These are phyloP conservation scores for Mythimna albipuncta DNA, from an alignment of 2,888 invertebrate genomes.

Conservation along the genomic window DNA sequence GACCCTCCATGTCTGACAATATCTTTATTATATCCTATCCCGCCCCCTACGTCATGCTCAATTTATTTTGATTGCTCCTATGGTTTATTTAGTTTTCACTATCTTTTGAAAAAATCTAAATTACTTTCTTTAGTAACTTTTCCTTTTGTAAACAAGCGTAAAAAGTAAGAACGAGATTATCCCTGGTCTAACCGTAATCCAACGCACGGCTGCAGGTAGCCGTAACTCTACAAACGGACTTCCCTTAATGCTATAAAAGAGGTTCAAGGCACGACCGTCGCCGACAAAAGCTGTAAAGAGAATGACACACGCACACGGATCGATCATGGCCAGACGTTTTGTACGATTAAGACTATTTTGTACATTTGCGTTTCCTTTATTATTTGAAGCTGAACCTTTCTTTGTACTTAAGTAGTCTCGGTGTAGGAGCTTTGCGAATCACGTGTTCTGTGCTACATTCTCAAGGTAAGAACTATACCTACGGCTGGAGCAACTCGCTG, in stretches of 20 bases:
- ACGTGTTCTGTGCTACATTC: conserved; percentile 34
- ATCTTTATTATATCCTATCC: conserved; percentile 75
- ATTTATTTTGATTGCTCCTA: conserved; percentile 63
- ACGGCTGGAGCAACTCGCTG: conserved; percentile 60
- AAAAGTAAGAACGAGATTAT: conserved; percentile 57
- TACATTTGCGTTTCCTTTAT: conserved; percentile 57
- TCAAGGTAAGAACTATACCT: conserved; percentile 65
- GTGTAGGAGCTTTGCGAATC: conserved; percentile 35
- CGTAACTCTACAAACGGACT: conserved; percentile 47
- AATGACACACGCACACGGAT: conserved; percentile 82
- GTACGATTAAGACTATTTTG: conserved; percentile 52
- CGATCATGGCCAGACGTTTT: conserved; percentile 85
- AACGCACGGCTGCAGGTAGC: conserved; percentile 50
- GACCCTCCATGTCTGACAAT: conserved; percentile 73
- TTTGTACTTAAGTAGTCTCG: conserved; percentile 49
- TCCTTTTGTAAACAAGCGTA: conserved; percentile 30
- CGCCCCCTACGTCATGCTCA: conserved; percentile 59
- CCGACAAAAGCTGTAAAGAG: conserved; percentile 72
- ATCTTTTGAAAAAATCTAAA: conserved; percentile 28
- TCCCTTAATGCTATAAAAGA: conserved; percentile 66
- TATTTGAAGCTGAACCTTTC: conserved; percentile 45
- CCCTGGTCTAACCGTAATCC: conserved; percentile 43
- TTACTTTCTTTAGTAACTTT: conserved; percentile 15
- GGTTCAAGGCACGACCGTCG: conserved; percentile 68
- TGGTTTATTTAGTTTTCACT: conserved; percentile 28